Evolutionary conservation across 1,140 invertebrate species (phyloP).

Genomic region (Drosophila jambulina): DNA sequence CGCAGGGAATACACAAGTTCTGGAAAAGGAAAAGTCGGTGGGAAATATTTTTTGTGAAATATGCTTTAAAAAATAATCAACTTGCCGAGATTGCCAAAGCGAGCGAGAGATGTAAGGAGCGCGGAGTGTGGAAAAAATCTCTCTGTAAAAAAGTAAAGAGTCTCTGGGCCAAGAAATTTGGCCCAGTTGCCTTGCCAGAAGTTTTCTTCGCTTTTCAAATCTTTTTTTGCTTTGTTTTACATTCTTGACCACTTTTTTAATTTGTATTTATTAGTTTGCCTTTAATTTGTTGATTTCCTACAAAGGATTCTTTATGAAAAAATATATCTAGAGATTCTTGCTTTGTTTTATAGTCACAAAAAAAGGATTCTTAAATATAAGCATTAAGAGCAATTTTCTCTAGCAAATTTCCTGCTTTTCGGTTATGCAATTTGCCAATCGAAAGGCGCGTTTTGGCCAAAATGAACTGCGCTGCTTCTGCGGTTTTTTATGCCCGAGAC

Average conservation of each 20-base stretch:
- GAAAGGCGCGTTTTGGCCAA: conserved; percentile 51
- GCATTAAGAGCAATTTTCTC: neutral
- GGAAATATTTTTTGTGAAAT: conserved; percentile 52
- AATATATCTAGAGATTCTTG: neutral
- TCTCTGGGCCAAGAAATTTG: conserved; percentile 33
- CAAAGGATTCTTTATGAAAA: neutral
- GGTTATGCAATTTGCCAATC: conserved; percentile 73
- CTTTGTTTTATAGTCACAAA: neutral
- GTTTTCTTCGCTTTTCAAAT: conserved; percentile 10
- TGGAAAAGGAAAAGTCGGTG: neutral
- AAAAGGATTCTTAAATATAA: neutral
- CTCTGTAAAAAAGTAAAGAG: neutral
- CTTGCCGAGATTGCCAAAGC: conserved; percentile 56
- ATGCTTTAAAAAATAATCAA: conserved; percentile 83
- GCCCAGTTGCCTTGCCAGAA: conserved; percentile 35
- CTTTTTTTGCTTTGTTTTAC: neutral
- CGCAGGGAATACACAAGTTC: conserved; percentile 3
- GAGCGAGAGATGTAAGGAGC: neutral
- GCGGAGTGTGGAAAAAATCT: neutral
- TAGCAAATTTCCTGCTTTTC: neutral
- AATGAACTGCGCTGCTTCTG: conserved; percentile 53
- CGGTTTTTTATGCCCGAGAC: conserved; percentile 12
- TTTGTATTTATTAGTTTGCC: conserved; percentile 16
- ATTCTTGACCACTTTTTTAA: conserved; percentile 14
- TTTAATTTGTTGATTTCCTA: neutral